A percentile compares a stretch with the other conserved stretches of the same genome.
Evolutionary conservation across 1,140 invertebrate genomes (phyloP).

Genomic region (Drosophila serrata): DNA sequence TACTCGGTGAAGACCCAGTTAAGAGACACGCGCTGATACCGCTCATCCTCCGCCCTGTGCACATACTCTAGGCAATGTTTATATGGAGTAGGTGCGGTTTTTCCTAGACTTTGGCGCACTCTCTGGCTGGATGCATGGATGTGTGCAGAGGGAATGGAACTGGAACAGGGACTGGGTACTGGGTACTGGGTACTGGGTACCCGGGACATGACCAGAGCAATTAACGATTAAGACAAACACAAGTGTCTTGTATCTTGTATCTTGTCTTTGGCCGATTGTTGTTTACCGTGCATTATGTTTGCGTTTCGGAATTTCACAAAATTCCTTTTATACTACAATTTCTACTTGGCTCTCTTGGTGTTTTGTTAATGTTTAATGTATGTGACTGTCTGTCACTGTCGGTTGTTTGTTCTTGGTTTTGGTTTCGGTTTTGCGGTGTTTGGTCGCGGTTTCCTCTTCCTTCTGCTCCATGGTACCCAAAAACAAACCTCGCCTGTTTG

Average conservation of each 20-base stretch:
- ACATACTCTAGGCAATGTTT: constrained; percentile 27
- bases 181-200: background rate
- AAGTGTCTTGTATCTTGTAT: constrained; percentile 53
- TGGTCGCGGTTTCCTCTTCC: constrained; percentile 66
- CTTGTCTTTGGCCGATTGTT: constrained; percentile 60
- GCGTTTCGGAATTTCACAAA: constrained; percentile 77
- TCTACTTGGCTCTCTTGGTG: constrained; percentile 29
- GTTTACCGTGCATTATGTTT: constrained; percentile 61
- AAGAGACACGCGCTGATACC: constrained; percentile 72
- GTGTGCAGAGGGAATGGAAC: constrained; percentile 34
- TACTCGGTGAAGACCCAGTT: constrained; percentile 38
- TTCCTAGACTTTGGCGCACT: constrained; percentile 60
- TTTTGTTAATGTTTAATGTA: constrained; percentile 64
- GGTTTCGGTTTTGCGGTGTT: constrained; percentile 63
- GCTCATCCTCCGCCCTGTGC: constrained; percentile 20
- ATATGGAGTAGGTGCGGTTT: constrained; percentile 60
- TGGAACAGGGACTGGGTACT: constrained; percentile 10
- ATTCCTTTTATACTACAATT: constrained; percentile 78
- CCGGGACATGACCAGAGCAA: constrained; percentile 51
- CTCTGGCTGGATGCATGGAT: constrained; percentile 23
- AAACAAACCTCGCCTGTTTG: constrained; percentile 64
- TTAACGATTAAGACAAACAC: constrained; percentile 64
- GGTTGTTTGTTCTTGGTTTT: constrained; percentile 27
- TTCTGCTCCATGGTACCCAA: constrained; percentile 55
- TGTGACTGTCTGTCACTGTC: constrained; percentile 51